Evolutionary conservation across 2,113 vertebrate species (phyloP), one percentile per base, ranked within the genome.

Genomic region (Aramus guarauna): DNA sequence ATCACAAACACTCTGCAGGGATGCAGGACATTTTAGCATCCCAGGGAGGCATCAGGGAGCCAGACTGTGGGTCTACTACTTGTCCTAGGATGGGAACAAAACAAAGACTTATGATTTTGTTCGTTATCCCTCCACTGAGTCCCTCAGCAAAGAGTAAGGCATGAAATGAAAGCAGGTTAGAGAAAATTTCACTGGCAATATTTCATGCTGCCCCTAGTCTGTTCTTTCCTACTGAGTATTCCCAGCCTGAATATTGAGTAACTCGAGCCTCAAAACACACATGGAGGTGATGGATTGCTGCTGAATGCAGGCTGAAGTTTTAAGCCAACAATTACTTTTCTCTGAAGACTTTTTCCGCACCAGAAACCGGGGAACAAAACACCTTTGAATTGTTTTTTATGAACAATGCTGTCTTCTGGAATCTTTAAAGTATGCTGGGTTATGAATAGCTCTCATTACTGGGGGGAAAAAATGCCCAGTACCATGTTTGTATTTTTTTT

Each of bases 241-340:
- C 79, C 67, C 55, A 45, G 85, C 66, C 77, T 94, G 87, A 72
- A 92, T 96, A 94, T 83, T 93, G 94, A 96, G 92, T 37, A 83
- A 66, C 71, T 45, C 1, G 0, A 18, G 84, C 96, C 95, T 82
- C 78, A 23, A 50, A 94, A 66, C 89, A 16, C 69, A 13, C 19
- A 0, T 23, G 45, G 82, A 83, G 53, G 77, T 84, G 90, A 97
- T 68, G 79, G 87, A 94, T 96, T 64, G 37, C 92, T 90, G 84
- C 88, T 18, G 83, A 95, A 85, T 34, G 50, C 56, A 88, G 73
- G 34, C 90, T 80, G 90, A 95, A 96, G 92, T 91, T 96, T 95
- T 64, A 96, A 96, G 58, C 77, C 96, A 87, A 96, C 86, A 91
- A 96, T 94, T 83, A 76, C 73, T 91, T 94, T 64, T 19, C 93